These are phyloP conservation scores for Orgyia antiqua DNA, from an alignment of 2,888 invertebrate genomes.

Conservation along the genomic window DNA sequence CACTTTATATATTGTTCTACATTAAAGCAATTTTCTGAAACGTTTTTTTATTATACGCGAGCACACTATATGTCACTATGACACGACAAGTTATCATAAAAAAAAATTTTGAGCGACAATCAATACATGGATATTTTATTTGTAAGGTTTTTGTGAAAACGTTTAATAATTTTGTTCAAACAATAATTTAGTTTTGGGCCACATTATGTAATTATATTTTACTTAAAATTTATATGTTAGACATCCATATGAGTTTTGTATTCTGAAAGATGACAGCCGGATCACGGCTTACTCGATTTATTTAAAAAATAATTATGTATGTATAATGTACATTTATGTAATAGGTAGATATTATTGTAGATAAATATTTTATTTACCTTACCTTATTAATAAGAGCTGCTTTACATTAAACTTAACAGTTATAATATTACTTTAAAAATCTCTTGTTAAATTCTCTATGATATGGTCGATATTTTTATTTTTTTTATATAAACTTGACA, in stretches of 20 bases:
- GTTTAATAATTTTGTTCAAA: slow-evolving; percentile 25
- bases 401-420: too few species aligned
- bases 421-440: too few species aligned
- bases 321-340: too few species aligned
- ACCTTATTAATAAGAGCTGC: too few species aligned
- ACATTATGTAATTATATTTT: slow-evolving; percentile 24
- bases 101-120: slow-evolving; percentile 48
- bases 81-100: slow-evolving; percentile 58
- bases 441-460: too few species aligned
- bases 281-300: slow-evolving; percentile 29
- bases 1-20: slow-evolving; percentile 47
- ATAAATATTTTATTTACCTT: too few species aligned
- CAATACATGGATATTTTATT: slow-evolving; percentile 33
- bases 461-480: too few species aligned
- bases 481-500: too few species aligned
- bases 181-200: slow-evolving; percentile 21
- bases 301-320: slow-evolving; percentile 20
- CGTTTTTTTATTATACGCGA: slow-evolving; percentile 54
- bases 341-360: too few species aligned
- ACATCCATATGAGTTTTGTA: slow-evolving; percentile 21
- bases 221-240: slow-evolving; percentile 27
- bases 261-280: slow-evolving; percentile 24
- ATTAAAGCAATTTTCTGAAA: slow-evolving; percentile 51
- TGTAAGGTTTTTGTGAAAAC: slow-evolving; percentile 16
- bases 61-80: slow-evolving; percentile 64